Evolutionary conservation across 2,888 invertebrate genomes (phyloP).

Genomic region (Platerodrilus igneus): DNA sequence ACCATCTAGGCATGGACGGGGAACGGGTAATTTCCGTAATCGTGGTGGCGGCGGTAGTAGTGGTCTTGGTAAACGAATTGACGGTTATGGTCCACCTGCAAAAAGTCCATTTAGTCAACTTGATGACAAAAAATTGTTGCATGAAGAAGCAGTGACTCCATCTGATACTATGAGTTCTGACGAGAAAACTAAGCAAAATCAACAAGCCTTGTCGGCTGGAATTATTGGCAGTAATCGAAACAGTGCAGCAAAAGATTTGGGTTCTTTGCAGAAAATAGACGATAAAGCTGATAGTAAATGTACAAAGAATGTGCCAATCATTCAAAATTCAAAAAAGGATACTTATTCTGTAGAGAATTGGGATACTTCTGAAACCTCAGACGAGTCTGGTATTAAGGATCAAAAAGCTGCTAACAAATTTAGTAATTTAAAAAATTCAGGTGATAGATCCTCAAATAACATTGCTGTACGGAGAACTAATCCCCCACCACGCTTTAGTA

Average conservation of each 20-base stretch:
- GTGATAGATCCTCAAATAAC: slow-evolving; percentile 36
- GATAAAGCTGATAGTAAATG: slow-evolving; percentile 26
- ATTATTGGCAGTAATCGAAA: slow-evolving; percentile 48
- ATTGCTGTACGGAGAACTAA: slow-evolving; percentile 33
- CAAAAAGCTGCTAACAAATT: slow-evolving; percentile 13
- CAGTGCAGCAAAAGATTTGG: slow-evolving; percentile 16
- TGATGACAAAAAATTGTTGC: slow-evolving; percentile 43
- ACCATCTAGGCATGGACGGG: slow-evolving; percentile 81
- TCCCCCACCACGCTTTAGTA: slow-evolving; percentile 32
- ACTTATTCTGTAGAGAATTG: slow-evolving; percentile 29
- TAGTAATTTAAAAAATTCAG: slow-evolving; percentile 8
- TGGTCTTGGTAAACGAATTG: slow-evolving; percentile 58
- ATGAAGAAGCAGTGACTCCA: slow-evolving; percentile 34
- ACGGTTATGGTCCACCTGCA: slow-evolving; percentile 76
- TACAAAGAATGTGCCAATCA: slow-evolving; percentile 41
- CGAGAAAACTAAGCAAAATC: slow-evolving; percentile 37
- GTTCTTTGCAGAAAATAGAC: slow-evolving; percentile 17
- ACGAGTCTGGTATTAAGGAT: slow-evolving; percentile 20
- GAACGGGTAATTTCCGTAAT: slow-evolving; percentile 46
- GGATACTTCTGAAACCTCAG: slow-evolving; percentile 30
- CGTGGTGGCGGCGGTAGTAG: slow-evolving; percentile 52
- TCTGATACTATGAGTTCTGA: slow-evolving; percentile 58
- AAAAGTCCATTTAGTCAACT: slow-evolving; percentile 66
- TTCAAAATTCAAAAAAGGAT: slow-evolving; percentile 43
- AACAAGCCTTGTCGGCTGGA: slow-evolving; percentile 64